These are phyloP conservation scores for Myotis pilosus DNA, from an alignment of 2,797 vertebrate genomes.

Conservation along the genomic window DNA sequence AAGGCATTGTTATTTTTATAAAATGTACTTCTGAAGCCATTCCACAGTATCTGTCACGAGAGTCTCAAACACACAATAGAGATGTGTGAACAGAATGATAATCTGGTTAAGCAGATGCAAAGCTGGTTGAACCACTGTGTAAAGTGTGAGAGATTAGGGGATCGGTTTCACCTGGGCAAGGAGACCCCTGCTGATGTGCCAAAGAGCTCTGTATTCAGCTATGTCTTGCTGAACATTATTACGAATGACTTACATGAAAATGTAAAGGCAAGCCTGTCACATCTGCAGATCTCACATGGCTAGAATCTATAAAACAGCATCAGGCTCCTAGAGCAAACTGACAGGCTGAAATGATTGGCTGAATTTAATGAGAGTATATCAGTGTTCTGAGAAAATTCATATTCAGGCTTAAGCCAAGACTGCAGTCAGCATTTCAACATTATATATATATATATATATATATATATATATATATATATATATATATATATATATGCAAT, in stretches of 20 bases:
- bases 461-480: no score
- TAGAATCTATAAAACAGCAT: background rate
- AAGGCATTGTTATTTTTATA: background rate
- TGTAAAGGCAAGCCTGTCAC: constrained; percentile 4
- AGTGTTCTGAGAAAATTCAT: background rate
- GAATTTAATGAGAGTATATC: background rate
- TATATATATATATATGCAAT: no score
- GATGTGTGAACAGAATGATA: background rate
- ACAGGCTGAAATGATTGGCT: background rate
- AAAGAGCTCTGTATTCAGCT: background rate
- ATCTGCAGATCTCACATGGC: background rate
- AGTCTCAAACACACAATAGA: background rate
- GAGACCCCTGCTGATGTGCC: background rate
- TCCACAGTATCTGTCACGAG: background rate
- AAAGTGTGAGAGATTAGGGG: constrained; percentile 14
- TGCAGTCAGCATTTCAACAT: background rate
- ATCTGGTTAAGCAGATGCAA: constrained; percentile 42
- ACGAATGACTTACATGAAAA: constrained; percentile 53
- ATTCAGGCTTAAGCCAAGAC: background rate
- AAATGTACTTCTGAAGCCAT: constrained; percentile 6
- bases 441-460: no score
- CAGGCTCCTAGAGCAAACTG: background rate
- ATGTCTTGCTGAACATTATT: constrained; percentile 25
- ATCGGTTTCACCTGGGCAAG: constrained; percentile 44
- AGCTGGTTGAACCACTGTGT: constrained; percentile 23